Evolutionary conservation across 2,113 vertebrate genomes (phyloP).

Genomic region (Lepus timidus): DNA sequence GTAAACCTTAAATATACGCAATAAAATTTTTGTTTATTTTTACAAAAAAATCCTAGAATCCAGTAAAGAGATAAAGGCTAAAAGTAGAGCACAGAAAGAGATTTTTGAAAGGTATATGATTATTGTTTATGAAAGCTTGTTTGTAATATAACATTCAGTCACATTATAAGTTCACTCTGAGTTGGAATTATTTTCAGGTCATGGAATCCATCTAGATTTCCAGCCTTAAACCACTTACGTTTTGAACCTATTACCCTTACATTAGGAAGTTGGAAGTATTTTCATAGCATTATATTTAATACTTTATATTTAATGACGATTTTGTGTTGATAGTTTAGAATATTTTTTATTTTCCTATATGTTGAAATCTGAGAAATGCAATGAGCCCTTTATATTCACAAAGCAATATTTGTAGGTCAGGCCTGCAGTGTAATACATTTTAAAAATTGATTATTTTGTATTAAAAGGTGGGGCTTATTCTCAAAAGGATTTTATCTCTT

Average conservation of each 20-base stretch:
- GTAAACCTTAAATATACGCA: not conserved
- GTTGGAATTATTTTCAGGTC: not conserved
- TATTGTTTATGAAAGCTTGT: not conserved
- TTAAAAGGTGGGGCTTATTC: not conserved
- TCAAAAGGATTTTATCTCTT: slow-evolving; percentile 43
- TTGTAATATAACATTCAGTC: not conserved
- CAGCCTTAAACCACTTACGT: not conserved
- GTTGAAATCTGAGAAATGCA: slow-evolving; percentile 10
- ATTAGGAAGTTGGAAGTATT: not conserved
- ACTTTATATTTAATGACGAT: slow-evolving; percentile 36
- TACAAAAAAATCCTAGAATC: not conserved
- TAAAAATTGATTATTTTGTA: slow-evolving; percentile 17
- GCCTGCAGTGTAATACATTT: slow-evolving; percentile 7
- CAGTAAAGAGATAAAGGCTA: not conserved
- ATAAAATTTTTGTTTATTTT: not conserved
- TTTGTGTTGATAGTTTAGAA: not conserved
- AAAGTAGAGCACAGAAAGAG: not conserved
- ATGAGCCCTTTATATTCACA: not conserved
- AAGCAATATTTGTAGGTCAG: slow-evolving; percentile 4
- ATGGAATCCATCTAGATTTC: slow-evolving; percentile 33
- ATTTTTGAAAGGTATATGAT: not conserved
- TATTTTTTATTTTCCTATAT: slow-evolving; percentile 14
- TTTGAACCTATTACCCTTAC: not conserved
- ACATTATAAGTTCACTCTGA: not conserved
- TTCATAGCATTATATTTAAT: slow-evolving; percentile 22